A percentile compares a stretch with the other conserved stretches of the same genome.
phyloP scores from a whole-genome alignment of 2,888 invertebrate species.

The Philhelius pedissequus region DNA sequence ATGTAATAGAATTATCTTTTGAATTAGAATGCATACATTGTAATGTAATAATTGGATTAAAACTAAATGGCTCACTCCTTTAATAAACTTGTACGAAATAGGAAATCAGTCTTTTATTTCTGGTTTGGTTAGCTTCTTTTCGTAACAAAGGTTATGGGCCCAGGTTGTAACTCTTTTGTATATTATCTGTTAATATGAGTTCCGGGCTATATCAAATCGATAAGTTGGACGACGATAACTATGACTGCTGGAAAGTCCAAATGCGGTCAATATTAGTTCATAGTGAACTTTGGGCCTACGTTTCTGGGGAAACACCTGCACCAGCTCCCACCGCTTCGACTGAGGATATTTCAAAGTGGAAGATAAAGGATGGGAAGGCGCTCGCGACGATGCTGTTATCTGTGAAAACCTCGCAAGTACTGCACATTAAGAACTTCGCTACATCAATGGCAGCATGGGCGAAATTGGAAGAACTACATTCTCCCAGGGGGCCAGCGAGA shows the following conservation, averaged over 20 bases:
- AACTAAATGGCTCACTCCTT: too few species aligned
- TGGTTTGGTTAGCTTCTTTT: too few species aligned
- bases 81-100: too few species aligned
- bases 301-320: not conserved
- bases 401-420: not conserved
- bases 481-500: not conserved
- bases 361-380: not conserved
- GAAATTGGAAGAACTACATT: not conserved
- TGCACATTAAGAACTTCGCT: not conserved
- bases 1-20: too few species aligned
- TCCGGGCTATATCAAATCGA: not conserved
- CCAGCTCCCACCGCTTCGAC: not conserved
- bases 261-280: not conserved
- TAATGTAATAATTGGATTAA: too few species aligned
- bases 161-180: too few species aligned
- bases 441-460: not conserved
- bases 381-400: not conserved
- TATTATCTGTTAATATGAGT: not conserved
- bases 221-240: not conserved
- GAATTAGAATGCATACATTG: too few species aligned
- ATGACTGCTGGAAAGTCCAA: not conserved
- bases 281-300: not conserved
- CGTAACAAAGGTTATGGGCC: not conserved
- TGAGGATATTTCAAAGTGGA: not conserved
- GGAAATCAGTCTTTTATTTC: too few species aligned